phyloP scores from a whole-genome alignment of 2,797 vertebrate genomes.

The Dipus sagitta region DNA sequence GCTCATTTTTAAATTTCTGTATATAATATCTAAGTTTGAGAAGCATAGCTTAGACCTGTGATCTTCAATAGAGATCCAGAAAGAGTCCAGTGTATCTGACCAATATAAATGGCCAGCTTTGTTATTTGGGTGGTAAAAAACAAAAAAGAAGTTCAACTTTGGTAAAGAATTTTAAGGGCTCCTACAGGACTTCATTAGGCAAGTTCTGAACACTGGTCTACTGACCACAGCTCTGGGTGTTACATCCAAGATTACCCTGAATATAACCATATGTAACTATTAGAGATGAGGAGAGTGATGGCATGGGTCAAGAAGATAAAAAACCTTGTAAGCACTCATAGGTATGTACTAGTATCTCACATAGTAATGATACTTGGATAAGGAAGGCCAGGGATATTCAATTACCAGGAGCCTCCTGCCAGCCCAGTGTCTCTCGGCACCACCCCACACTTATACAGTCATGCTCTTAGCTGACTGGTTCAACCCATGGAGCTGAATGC shows the following conservation, averaged over 20 bases:
- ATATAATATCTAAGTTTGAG: background rate
- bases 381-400: rapidly evolving
- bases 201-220: background rate
- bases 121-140: constrained; percentile 6
- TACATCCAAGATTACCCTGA: background rate
- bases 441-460: background rate
- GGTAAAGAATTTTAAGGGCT: constrained; percentile 13
- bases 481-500: rapidly evolving
- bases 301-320: background rate
- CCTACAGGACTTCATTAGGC: background rate
- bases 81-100: constrained; percentile 36
- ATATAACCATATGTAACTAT: background rate
- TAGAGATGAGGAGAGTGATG: background rate
- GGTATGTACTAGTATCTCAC: rapidly evolving
- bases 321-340: background rate
- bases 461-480: background rate
- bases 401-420: background rate
- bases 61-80: constrained; percentile 4
- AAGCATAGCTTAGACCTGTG: background rate
- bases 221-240: background rate
- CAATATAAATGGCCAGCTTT: background rate
- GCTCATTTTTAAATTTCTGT: constrained; percentile 40
- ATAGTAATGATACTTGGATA: rapidly evolving
- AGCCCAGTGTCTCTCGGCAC: background rate
- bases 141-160: background rate